Base-by-base conservation (phyloP, 2,888 invertebrate genomes). In the Eretmocerus hayati region DNA sequence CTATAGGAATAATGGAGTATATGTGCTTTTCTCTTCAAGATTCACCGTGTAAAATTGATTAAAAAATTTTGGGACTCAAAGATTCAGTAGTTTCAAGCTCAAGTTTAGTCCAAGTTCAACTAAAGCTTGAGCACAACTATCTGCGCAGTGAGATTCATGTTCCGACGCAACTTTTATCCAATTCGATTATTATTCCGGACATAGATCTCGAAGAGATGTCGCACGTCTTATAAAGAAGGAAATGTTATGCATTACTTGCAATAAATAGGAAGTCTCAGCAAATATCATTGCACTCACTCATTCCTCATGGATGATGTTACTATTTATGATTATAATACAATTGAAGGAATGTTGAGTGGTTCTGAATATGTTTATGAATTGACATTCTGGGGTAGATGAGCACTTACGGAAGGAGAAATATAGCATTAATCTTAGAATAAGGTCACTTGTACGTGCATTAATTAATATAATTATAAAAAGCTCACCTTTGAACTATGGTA, bases 311-410 rank as follows among this genome's bases (percentile, higher is more conserved):
- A 11, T 6, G 26, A 26, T 26, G 11, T 11, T 26, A 26, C 6
- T 9, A 26, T 6, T 6, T 26, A 26, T 26, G 11, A 11, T 6
- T 26, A 26, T 26, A 9, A 26, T 26, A 11, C 26, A 42, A 48
- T 42, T 42, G 41, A 42, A 49, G 53, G 53, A 53, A 53, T 53
- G 53, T 53, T 30, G 13, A 42, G 26, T 41, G 43, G 36, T 49
- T 49, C 35, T 36, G 41, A 23, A 32, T 36, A 48, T 26, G 9
- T 30, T 33, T 37, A 40, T 42, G 21, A 32, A 20, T 30, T 40
- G 18, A 15, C 36, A 35, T 26, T 19, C 8, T 30, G 42, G 3
- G 22, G n/a, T 36, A 31, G 20, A 46, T 44, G 46, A 53, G 43
- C 49, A 49, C 52, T 44, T 23, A n/a, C 15, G 41, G 16, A 5